Evolutionary conservation across 2,113 vertebrate species (phyloP).

Genomic region (Delphinapterus leucas): DNA sequence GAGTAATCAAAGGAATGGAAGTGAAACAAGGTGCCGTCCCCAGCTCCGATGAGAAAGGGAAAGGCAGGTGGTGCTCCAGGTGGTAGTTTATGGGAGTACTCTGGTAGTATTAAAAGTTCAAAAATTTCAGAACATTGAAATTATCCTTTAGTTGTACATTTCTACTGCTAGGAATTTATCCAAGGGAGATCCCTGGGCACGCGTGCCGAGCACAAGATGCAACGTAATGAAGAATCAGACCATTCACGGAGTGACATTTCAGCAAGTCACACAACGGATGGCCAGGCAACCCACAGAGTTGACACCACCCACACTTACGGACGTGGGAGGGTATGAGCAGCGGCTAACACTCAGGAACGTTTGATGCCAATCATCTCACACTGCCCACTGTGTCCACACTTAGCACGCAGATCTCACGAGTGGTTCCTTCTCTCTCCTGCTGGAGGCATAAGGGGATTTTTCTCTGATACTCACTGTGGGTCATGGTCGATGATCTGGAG

Average conservation of each 20-base stretch:
- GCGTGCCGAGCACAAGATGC: background rate
- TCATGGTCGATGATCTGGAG: background rate
- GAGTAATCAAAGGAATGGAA: background rate
- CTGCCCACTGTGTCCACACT: fast-evolving
- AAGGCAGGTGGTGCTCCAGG: background rate
- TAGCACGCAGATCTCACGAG: background rate
- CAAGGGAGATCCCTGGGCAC: background rate
- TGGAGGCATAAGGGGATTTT: background rate
- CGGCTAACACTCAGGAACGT: background rate
- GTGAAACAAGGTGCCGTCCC: background rate
- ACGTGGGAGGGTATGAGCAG: fast-evolving
- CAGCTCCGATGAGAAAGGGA: background rate
- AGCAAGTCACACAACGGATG: background rate
- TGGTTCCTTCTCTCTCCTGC: background rate
- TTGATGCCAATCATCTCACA: background rate
- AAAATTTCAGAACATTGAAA: background rate
- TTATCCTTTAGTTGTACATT: background rate
- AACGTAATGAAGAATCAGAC: no score
- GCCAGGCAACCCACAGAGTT: background rate
- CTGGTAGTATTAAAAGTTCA: background rate
- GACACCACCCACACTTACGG: fast-evolving
- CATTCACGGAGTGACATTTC: background rate
- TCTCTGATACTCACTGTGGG: background rate
- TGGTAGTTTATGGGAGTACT: background rate
- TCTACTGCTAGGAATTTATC: background rate